phyloP scores from a whole-genome alignment of 2,888 invertebrate genomes.

The Oxyteleia sp. region DNA sequence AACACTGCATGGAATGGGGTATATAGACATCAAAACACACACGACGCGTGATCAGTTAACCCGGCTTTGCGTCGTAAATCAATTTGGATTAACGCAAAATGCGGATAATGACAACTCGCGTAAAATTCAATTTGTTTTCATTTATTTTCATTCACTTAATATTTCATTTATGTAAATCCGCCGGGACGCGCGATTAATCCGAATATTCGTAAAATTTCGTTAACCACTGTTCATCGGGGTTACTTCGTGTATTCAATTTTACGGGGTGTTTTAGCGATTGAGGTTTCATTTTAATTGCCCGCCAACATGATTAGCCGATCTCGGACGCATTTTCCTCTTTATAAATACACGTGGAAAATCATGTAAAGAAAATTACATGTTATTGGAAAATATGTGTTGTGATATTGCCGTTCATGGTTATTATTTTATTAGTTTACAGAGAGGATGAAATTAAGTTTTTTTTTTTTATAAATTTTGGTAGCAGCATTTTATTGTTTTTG shows the following conservation, averaged over 20 bases:
- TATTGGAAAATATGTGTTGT: too few relatives aligned
- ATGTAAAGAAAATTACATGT: too few relatives aligned
- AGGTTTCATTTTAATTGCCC: constrained; percentile 61
- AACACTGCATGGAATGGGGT: background rate
- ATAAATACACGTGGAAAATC: too few relatives aligned
- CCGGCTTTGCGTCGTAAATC: constrained; percentile 38
- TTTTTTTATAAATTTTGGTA: too few relatives aligned
- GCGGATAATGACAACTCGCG: constrained; percentile 30
- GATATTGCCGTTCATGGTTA: too few relatives aligned
- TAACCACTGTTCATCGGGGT: constrained; percentile 56
- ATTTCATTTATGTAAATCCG: constrained; percentile 58
- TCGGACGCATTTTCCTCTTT: too few relatives aligned
- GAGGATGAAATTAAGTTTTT: too few relatives aligned
- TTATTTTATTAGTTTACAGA: too few relatives aligned
- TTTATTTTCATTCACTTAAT: constrained; percentile 63
- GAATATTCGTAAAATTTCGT: constrained; percentile 45
- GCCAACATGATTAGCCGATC: constrained; percentile 43
- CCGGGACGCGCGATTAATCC: constrained; percentile 37
- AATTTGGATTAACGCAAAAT: constrained; percentile 33
- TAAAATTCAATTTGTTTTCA: constrained; percentile 58
- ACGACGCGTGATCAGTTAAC: background rate
- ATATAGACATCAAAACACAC: constrained; percentile 23
- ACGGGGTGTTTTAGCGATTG: constrained; percentile 57
- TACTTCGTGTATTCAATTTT: constrained; percentile 60
- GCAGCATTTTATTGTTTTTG: too few relatives aligned